Base-by-base conservation (phyloP, 1,140 invertebrate genomes). In the Batillaria attramentaria region DNA sequence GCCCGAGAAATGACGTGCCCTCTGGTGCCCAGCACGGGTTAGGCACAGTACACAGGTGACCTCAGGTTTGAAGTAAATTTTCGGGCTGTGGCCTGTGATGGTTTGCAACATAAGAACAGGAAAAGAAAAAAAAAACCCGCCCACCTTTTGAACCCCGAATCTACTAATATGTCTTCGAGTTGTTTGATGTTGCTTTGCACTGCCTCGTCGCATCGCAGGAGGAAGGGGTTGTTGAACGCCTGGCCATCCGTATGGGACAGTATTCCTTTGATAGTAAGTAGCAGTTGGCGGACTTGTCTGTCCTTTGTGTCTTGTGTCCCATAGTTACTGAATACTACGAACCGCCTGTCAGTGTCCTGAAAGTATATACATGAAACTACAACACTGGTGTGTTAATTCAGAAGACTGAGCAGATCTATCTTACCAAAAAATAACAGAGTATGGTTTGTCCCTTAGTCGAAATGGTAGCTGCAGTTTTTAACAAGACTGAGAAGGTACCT, bases 251-350 rank as follows among this genome's bases (percentile, higher is more conserved):
- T 50, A 8, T 10, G 10, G 10, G 46, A 8, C 10, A 50, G 46
- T 13, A 50, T 10, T 24, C 24, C 46, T 50, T 24, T 24, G 10
- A 50, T 24, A 13, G 10, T 50, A 8, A 50, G 46, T 24, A 50
- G 46, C 46, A 50, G 46, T 24, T 50, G 10, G 10, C 24, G 10
- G 18, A 76, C 57, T 31, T 76, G 37, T 5, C 28, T 41, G 8
- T 57, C 33, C 20, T 76, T 76, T 39, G 60, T 33, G n/a, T 39
- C 35, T n/a, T 4, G 28, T 41, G 50, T 37, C 0, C 39, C 57
- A 24, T 35, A 35, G 57, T 76, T 76, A 39, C 65, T 76, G 10
- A 76, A 66, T 16, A 41, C 41, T 35, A 76, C 50, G 65, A 35
- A 76, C 28, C 74, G 28, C 62, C 65, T 5, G 50, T 78, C 70